A percentile compares a stretch with the other conserved stretches of the same genome.
Conservation (phyloP, 2,888 invertebrate species). For the Torymus tubicola region DNA sequence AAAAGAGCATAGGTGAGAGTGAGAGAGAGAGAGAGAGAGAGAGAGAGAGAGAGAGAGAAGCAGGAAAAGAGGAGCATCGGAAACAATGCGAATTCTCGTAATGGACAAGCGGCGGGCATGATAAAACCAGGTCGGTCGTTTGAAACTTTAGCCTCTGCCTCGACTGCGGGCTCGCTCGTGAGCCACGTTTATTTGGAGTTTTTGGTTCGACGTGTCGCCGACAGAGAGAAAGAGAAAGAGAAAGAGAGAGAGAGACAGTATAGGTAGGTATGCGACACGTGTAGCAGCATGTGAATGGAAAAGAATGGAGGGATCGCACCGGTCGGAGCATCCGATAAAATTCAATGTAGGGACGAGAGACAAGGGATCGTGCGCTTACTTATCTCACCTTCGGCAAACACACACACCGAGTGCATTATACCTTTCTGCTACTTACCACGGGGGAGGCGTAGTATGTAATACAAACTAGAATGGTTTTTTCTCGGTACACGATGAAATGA, state of each 20-base stretch:
- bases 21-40: constrained; percentile 2
- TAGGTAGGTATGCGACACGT: background rate
- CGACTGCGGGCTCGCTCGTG: background rate
- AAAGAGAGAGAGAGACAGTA: no score
- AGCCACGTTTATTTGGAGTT: constrained; percentile 27
- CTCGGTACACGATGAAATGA: no score
- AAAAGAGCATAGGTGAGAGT: background rate
- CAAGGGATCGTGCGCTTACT: no score
- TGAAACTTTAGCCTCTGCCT: constrained; percentile 29
- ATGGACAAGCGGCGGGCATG: constrained; percentile 33
- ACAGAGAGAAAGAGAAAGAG: no score
- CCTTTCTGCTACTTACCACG: background rate
- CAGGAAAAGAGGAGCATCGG: no score
- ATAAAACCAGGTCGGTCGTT: constrained; percentile 38
- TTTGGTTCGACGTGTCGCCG: constrained; percentile 21
- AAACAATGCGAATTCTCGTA: constrained; percentile 28
- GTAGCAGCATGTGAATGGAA: background rate
- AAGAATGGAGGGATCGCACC: background rate
- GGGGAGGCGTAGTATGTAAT: no score
- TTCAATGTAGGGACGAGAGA: constrained; percentile 29
- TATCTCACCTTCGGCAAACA: constrained; percentile 11
- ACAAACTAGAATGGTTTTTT: no score
- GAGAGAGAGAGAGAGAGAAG: background rate
- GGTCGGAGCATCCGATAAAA: constrained; percentile 24
- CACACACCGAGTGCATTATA: constrained; percentile 7